Percentiles rank a stretch among this genome's conserved stretches.
Evolutionary conservation across 2,113 vertebrate species (phyloP).

Genomic region (Podarcis raffonei): DNA sequence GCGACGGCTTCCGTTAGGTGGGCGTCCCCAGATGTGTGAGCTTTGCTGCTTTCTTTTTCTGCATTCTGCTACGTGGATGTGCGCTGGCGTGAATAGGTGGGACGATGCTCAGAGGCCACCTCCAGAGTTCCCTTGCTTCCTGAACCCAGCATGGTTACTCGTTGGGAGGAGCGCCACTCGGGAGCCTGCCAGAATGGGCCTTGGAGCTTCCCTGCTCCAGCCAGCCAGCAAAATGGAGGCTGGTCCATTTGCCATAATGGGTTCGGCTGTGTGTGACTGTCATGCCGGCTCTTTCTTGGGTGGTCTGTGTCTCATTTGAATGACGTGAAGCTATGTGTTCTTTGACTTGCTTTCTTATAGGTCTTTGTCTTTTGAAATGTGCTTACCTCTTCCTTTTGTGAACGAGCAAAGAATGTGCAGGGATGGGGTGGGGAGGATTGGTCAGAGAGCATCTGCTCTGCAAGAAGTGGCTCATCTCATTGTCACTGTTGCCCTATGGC

Average conservation of each 20-base stretch:
- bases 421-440: background rate
- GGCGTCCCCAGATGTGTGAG: constrained; percentile 11
- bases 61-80: background rate
- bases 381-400: constrained; percentile 42
- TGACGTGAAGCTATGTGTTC: constrained; percentile 44
- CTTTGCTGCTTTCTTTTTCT: constrained; percentile 33
- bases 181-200: background rate
- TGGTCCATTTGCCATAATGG: background rate
- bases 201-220: background rate
- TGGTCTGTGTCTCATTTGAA: background rate
- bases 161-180: rapidly evolving
- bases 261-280: constrained; percentile 20
- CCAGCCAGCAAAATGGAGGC: background rate
- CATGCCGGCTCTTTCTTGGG: background rate
- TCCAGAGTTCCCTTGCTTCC: background rate
- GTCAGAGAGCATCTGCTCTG: constrained; percentile 32
- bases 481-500: constrained; percentile 35
- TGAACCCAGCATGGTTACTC: background rate
- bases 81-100: background rate
- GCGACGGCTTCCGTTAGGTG: background rate
- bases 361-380: constrained; percentile 64
- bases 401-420: constrained; percentile 21
- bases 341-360: constrained; percentile 56
- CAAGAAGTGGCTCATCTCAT: rapidly evolving
- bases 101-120: constrained; percentile 30